Conservation (phyloP, 2,888 invertebrate species). For the Drosophila histrio region DNA sequence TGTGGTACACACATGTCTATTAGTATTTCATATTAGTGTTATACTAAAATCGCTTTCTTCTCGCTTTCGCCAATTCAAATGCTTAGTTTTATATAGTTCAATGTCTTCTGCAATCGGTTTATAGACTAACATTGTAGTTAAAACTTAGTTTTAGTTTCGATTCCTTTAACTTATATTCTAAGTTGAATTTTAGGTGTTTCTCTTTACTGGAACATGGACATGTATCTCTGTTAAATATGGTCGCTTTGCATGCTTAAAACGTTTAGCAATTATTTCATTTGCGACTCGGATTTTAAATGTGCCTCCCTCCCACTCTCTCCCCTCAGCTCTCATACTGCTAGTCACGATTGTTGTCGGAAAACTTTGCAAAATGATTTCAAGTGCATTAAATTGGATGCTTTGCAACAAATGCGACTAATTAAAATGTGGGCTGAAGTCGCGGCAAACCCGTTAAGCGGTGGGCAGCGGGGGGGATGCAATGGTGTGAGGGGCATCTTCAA, state of each 20-base stretch:
- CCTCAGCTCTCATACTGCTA: background rate
- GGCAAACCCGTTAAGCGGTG: constrained; percentile 21
- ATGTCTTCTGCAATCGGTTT: too few species aligned
- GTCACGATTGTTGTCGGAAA: constrained; percentile 42
- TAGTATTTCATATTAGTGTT: too few species aligned
- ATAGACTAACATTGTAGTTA: too few species aligned
- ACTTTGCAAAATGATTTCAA: constrained; percentile 73
- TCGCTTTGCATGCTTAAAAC: constrained; percentile 70
- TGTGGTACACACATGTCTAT: too few species aligned
- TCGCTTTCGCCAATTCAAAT: too few species aligned
- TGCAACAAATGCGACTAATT: constrained; percentile 77
- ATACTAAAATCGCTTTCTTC: too few species aligned
- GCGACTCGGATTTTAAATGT: constrained; percentile 35
- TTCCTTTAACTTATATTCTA: background rate
- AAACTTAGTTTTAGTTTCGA: too few species aligned
- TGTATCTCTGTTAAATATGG: constrained; percentile 32
- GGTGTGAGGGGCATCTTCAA: constrained; percentile 38
- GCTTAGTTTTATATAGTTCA: too few species aligned
- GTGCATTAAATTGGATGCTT: constrained; percentile 77
- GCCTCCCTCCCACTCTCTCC: background rate
- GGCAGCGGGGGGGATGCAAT: background rate
- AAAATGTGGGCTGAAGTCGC: constrained; percentile 65
- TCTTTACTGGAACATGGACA: constrained; percentile 10
- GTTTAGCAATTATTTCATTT: constrained; percentile 76
- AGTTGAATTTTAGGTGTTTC: background rate